A percentile compares a stretch with the other conserved stretches of the same genome.
phyloP scores from a whole-genome alignment of 2,888 invertebrate genomes.

The Prenolepis imparis region DNA sequence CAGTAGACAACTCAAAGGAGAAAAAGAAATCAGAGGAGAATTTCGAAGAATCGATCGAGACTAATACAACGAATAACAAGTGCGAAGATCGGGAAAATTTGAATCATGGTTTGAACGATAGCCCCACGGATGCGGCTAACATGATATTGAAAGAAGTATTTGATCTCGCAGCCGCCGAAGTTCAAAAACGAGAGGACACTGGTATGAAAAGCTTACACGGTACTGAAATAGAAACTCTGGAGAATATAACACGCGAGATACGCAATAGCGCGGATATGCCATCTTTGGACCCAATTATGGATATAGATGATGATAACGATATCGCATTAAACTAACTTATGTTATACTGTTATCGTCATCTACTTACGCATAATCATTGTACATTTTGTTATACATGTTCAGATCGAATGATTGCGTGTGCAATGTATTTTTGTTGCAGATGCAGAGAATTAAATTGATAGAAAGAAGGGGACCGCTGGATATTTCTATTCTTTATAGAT shows the following conservation, averaged over 20 bases:
- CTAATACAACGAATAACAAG: not conserved
- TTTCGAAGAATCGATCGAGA: conserved; percentile 2
- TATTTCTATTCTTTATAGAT: not conserved
- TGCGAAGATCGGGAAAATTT: conserved; percentile 6
- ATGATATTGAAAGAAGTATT: conserved; percentile 71
- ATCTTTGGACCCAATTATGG: conserved; percentile 71
- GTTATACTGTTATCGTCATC: not conserved
- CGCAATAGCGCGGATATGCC: conserved; percentile 76
- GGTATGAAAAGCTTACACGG: conserved; percentile 32
- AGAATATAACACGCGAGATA: conserved; percentile 77
- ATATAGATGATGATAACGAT: conserved; percentile 5
- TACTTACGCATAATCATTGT: not conserved
- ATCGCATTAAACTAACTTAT: conserved; percentile 27
- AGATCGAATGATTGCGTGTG: not conserved
- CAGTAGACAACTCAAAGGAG: not conserved
- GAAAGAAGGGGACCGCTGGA: not conserved
- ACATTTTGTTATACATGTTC: conserved; percentile 5
- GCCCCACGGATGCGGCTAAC: conserved; percentile 39
- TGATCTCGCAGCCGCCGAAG: conserved; percentile 71
- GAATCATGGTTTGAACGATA: not conserved
- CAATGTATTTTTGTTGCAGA: conserved; percentile 6
- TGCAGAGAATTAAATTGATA: not conserved
- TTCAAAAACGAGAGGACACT: conserved; percentile 66
- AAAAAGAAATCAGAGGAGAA: not conserved
- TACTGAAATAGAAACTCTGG: conserved; percentile 71